These are phyloP conservation scores for Homalodisca vitripennis DNA, from an alignment of 1,140 invertebrate species.

Conservation along the genomic window DNA sequence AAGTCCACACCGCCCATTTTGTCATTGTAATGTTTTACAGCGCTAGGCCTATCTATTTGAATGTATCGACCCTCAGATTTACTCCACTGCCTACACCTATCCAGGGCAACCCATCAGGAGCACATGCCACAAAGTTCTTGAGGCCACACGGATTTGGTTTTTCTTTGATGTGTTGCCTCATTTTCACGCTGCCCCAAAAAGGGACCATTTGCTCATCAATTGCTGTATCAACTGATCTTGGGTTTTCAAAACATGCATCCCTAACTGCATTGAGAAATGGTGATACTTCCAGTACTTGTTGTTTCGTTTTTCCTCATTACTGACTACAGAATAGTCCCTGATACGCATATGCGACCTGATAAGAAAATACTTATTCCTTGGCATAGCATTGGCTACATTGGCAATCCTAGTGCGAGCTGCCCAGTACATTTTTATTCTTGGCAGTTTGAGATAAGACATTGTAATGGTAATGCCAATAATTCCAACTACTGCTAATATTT, in stretches of 20 bases:
- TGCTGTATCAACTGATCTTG: neutral
- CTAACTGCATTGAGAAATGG: neutral
- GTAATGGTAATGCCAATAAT: neutral
- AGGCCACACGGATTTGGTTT: neutral
- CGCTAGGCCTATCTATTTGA: too few relatives aligned
- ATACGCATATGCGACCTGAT: neutral
- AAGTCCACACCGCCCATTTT: too few relatives aligned
- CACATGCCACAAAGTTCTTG: too few relatives aligned
- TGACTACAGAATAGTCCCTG: neutral
- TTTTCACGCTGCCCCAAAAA: too few relatives aligned
- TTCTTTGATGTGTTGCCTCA: neutral
- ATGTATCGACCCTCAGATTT: too few relatives aligned
- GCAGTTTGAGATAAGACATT: neutral
- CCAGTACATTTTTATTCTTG: slow-evolving; percentile 12
- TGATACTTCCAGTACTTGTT: neutral
- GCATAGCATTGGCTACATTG: neutral
- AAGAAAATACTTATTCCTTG: too few relatives aligned
- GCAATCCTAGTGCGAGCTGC: neutral
- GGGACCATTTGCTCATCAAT: too few relatives aligned
- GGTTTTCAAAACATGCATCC: neutral
- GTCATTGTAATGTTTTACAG: too few relatives aligned
- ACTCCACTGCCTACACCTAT: neutral
- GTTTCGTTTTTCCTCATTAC: neutral
- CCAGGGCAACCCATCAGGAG: too few relatives aligned
- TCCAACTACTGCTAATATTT: neutral